Evolutionary conservation across 2,888 invertebrate species (phyloP).

Genomic region (Melanchra persicariae): DNA sequence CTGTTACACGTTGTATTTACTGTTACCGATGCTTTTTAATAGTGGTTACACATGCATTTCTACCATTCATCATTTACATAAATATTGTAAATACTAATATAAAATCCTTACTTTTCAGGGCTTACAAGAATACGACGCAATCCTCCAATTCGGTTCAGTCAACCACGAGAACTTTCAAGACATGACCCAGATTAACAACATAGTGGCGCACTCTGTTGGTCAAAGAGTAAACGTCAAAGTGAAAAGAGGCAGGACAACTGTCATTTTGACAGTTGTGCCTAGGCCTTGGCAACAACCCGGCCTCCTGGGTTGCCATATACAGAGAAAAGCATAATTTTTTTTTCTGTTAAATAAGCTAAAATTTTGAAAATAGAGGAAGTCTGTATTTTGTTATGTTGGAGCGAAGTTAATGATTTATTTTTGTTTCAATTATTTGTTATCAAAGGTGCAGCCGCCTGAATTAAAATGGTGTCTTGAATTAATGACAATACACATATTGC

Average conservation of each 20-base stretch:
- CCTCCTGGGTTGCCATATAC: slow-evolving; percentile 91
- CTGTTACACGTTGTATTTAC: too few relatives aligned
- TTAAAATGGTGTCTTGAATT: neutral
- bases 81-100: too few relatives aligned
- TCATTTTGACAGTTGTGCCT: slow-evolving; percentile 92
- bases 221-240: slow-evolving; percentile 90
- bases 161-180: slow-evolving; percentile 93
- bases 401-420: neutral
- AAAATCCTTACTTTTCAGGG: slow-evolving; percentile 89
- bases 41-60: too few relatives aligned
- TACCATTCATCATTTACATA: too few relatives aligned
- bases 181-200: slow-evolving; percentile 92
- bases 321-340: slow-evolving; percentile 63
- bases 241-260: slow-evolving; percentile 81
- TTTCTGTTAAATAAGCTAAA: too few relatives aligned
- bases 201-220: slow-evolving; percentile 92
- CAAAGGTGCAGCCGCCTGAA: neutral
- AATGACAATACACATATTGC: neutral
- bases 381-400: slow-evolving; percentile 3
- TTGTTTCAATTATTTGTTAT: neutral
- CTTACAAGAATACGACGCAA: slow-evolving; percentile 92
- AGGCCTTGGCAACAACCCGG: slow-evolving; percentile 95
- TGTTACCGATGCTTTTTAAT: too few relatives aligned
- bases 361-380: neutral
- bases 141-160: slow-evolving; percentile 95